phyloP scores from a whole-genome alignment of 2,888 invertebrate species.

The Gisinianus flammeolus region DNA sequence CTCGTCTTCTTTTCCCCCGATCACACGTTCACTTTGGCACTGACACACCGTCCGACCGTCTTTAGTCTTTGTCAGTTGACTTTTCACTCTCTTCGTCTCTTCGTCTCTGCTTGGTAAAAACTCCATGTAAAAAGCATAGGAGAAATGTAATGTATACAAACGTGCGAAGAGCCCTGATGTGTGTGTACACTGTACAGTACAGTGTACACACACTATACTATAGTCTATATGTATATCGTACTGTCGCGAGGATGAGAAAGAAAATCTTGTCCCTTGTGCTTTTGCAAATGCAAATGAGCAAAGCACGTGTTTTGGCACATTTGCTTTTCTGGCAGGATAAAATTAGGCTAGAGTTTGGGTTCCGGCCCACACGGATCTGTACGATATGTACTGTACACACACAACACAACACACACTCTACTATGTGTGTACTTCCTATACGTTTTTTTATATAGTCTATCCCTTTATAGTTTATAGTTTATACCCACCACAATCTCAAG shows the following conservation, averaged over 20 bases:
- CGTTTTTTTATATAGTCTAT: background rate
- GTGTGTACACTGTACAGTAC: background rate
- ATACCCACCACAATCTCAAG: too few species aligned
- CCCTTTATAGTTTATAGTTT: background rate
- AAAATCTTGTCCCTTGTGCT: background rate
- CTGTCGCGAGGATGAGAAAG: background rate
- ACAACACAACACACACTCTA: too few species aligned
- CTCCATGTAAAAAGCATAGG: background rate
- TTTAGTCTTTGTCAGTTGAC: background rate
- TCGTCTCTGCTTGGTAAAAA: too few species aligned
- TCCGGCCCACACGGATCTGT: background rate
- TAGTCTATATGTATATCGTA: too few species aligned
- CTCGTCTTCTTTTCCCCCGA: background rate
- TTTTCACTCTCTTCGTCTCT: background rate
- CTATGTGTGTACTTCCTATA: conserved; percentile 10
- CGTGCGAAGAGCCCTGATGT: background rate
- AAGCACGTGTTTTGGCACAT: conserved; percentile 36
- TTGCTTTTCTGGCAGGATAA: conserved; percentile 20
- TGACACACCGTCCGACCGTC: background rate
- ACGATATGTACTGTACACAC: too few species aligned
- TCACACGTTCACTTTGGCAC: background rate
- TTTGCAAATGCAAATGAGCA: background rate
- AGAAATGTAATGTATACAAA: background rate
- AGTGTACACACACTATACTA: too few species aligned
- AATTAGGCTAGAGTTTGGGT: conserved; percentile 19